These are phyloP conservation scores for Lerema accius DNA, from an alignment of 1,140 invertebrate species.

Conservation along the genomic window DNA sequence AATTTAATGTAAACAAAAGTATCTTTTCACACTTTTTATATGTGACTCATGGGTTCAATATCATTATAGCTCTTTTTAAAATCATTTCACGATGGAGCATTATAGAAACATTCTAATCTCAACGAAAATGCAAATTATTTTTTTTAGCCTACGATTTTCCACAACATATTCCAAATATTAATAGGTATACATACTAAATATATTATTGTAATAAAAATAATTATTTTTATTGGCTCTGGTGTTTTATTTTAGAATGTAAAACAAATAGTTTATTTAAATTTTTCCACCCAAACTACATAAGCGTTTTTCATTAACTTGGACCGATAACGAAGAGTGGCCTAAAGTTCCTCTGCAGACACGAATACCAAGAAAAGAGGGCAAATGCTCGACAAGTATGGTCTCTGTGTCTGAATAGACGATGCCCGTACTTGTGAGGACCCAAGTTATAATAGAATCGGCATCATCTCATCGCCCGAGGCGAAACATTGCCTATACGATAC, in stretches of 20 bases:
- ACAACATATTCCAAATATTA: constrained; percentile 26
- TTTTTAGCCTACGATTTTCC: constrained; percentile 12
- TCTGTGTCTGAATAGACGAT: too few relatives aligned
- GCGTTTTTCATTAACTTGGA: too few relatives aligned
- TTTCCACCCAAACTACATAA: too few relatives aligned
- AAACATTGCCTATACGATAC: too few relatives aligned
- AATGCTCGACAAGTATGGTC: too few relatives aligned
- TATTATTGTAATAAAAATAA: constrained; percentile 67
- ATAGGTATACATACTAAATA: constrained; percentile 88
- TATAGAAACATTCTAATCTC: background rate
- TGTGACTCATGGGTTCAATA: background rate
- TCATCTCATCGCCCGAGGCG: too few relatives aligned
- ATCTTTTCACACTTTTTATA: constrained; percentile 23
- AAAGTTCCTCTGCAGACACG: too few relatives aligned
- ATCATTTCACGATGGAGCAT: constrained; percentile 2
- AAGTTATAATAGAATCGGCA: too few relatives aligned
- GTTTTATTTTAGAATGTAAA: constrained; percentile 15
- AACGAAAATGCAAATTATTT: constrained; percentile 6
- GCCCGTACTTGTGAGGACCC: too few relatives aligned
- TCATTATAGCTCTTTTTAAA: constrained; percentile 13
- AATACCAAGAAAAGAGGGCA: too few relatives aligned
- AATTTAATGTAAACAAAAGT: constrained; percentile 1
- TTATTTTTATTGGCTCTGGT: constrained; percentile 21
- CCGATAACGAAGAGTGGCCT: too few relatives aligned
- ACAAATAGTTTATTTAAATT: too few relatives aligned